Evolutionary conservation across 2,797 vertebrate genomes (phyloP).

Genomic region (Sebastolobus alascanus): DNA sequence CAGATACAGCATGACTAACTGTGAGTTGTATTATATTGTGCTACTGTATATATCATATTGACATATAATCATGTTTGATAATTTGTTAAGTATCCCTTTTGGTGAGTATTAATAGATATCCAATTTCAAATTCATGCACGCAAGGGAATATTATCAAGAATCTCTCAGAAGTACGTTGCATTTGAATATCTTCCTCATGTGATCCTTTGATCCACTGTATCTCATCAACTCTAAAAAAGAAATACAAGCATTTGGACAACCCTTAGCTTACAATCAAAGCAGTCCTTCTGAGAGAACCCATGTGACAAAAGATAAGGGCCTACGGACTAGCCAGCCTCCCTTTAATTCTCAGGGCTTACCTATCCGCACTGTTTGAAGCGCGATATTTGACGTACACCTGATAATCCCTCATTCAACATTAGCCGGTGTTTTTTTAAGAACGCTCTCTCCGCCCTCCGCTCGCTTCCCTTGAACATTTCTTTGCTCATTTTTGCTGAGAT

Average conservation of each 20-base stretch:
- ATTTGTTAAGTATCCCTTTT: conserved; percentile 57
- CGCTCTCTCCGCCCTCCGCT: conserved; percentile 44
- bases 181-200: conserved; percentile 55
- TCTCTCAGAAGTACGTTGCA: conserved; percentile 48
- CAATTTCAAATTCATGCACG: conserved; percentile 40
- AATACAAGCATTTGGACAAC: conserved; percentile 42
- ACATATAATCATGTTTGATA: conserved; percentile 46
- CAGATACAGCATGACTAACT: conserved; percentile 59
- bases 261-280: conserved; percentile 64
- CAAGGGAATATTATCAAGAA: conserved; percentile 47
- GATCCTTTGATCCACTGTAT: conserved; percentile 64
- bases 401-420: conserved; percentile 73
- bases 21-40: conserved; percentile 37
- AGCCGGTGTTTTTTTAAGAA: conserved; percentile 50
- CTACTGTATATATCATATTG: conserved; percentile 17
- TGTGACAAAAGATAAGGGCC: conserved; percentile 64
- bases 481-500: conserved; percentile 72
- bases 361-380: conserved; percentile 63
- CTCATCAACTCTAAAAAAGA: conserved; percentile 50
- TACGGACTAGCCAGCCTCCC: conserved; percentile 42
- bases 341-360: conserved; percentile 64
- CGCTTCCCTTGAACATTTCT: conserved; percentile 71
- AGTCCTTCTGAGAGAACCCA: conserved; percentile 53
- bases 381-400: conserved; percentile 62
- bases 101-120: conserved; percentile 39